Evolutionary conservation across 2,113 vertebrate species (phyloP), one percentile per base, ranked within the genome.

Genomic region (Phainopepla nitens): DNA sequence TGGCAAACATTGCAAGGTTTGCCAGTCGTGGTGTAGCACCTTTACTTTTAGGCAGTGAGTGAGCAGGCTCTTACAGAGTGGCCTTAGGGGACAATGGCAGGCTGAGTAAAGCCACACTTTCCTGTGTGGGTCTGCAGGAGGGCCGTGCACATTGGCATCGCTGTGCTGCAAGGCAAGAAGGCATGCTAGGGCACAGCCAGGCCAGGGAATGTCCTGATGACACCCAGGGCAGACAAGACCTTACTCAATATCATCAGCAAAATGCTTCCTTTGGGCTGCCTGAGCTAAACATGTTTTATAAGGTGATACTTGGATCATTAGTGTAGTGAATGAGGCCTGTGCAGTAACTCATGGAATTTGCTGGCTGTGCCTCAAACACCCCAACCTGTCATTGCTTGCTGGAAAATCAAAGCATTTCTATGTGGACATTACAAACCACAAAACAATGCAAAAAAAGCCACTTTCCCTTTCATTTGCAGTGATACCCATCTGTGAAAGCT

Each of bases 121-220:
- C 47, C 13, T 22, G 10, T 4, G 0, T 36, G 39, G 27, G 33
- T 62, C 72, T 83, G 39, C 51, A 81, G 51, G 3, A n/a, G 25
- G 19, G 39, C 31, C 41, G 35, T 84, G 27, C 22, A 13, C 15
- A 45, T 42, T 0, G 0, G 33, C 49, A 56, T 58, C 3, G 5
- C 45, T 60, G 70, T 0, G 0, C 45, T 75, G 39, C 56, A 33
- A 65, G 49, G 24, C 64, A 64, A 17, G 36, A 39, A 35, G 45
- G 47, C 24, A 7, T 44, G 35, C 25, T 50, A 50, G 44, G 42
- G 25, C 75, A 61, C 85, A 91, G 51, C 31, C 1, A 2, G 77
- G 64, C 36, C 58, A 57, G 70, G 11, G 62, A 76, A 90, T 23
- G 17, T 56, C 50, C 61, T 71, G 47, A 16, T 65, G 71, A 54